Base-by-base conservation (phyloP, 2,888 invertebrate genomes). In the Synergus itoensis region DNA sequence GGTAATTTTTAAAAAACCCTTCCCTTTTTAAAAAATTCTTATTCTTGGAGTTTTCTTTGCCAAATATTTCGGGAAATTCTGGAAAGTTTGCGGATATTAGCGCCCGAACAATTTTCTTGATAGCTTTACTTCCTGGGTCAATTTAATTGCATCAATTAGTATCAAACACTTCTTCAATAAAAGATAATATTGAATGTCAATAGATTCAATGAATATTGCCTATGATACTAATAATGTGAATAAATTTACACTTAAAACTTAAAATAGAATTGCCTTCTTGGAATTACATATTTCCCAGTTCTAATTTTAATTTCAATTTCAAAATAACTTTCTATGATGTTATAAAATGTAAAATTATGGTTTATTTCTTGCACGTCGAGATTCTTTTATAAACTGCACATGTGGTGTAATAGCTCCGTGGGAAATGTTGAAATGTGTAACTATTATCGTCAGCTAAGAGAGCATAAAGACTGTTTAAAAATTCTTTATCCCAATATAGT, bases 401-500 rank as follows among this genome's bases (percentile, higher is more conserved):
- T 53, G 73, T 40, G 73, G 36, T 53, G 48, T 73, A 73, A 73
- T 36, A 73, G n/a, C 53, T 12, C 53, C 53, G 73, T 73, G 73
- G 73, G 73, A 73, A 73, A 73, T 73, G 40, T 40, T 48, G 53
- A 73, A 73, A 73, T 40, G n/a, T 53, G 53, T 40, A 53, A 53
- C 73, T 57, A 73, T 53, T 53, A 73, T 73, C 36, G 40, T 73
- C 73, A n/a, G 36, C 48, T 36, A 73, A 53, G 36, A 28, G 53
- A 18, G 53, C 69, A 53, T 73, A 36, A 40, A 73, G 48, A 40
- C 73, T 57, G 14, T 53, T 57, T 57, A 73, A 73, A 53, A 45
- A 57, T 73, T 40, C 40, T 28, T 69, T 43, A 45, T n/a, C 45
- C 69, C 45, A 48, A 40, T 40, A 53, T 8, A 16, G 53, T 53